Conservation (phyloP, 2,888 invertebrate species). For the Aricia artaxerxes region DNA sequence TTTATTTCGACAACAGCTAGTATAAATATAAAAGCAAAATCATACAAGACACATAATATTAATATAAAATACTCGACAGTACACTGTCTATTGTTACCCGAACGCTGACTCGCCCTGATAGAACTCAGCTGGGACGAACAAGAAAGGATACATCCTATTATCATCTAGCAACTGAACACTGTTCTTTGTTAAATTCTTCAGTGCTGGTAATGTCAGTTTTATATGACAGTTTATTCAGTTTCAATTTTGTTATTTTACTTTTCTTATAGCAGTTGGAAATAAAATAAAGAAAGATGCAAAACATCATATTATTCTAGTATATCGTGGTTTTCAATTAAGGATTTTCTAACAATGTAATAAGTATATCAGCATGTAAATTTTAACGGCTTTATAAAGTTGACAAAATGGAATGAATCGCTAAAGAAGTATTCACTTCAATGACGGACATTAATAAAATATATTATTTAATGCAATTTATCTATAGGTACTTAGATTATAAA, state of each 20-base stretch:
- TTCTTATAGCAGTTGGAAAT: background rate
- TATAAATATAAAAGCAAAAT: background rate
- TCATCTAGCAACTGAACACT: background rate
- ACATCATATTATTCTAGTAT: too few species aligned
- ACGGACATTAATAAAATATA: background rate
- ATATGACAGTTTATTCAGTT: background rate
- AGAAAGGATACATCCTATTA: background rate
- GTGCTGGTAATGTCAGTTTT: background rate
- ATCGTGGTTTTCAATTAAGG: too few species aligned
- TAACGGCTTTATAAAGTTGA: too few species aligned
- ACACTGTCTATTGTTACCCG: constrained; percentile 3
- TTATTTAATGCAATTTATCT: background rate
- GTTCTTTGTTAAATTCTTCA: background rate
- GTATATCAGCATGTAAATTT: too few species aligned
- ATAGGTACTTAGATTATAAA: too few species aligned
- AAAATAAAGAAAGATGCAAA: too few species aligned
- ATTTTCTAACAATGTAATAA: too few species aligned
- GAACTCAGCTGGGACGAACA: background rate
- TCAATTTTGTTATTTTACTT: background rate
- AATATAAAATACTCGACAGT: background rate
- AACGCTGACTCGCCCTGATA: background rate
- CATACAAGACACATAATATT: background rate
- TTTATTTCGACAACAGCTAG: background rate
- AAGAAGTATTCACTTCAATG: too few species aligned
- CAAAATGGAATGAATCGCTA: too few species aligned